Evolutionary conservation across 2,888 invertebrate genomes (phyloP).

Genomic region (Elaeidobius kamerunicus): DNA sequence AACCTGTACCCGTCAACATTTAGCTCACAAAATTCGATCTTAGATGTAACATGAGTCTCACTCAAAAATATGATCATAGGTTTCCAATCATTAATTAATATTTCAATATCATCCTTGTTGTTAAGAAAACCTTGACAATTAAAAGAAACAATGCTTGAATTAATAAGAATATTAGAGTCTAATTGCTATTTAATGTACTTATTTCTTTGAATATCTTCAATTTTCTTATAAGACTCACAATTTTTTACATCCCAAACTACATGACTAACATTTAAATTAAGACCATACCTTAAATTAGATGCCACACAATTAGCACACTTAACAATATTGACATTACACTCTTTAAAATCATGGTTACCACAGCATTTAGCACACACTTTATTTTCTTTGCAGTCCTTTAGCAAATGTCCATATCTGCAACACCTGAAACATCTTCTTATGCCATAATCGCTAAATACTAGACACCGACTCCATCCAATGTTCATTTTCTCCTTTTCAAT

Average conservation of each 20-base stretch:
- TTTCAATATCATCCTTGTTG: slow-evolving; percentile 12
- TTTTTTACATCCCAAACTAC: too few species aligned
- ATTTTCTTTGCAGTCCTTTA: slow-evolving; percentile 1
- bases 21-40: slow-evolving; percentile 10
- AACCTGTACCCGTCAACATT: slow-evolving; percentile 6
- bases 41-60: slow-evolving; percentile 9
- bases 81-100: slow-evolving; percentile 10
- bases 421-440: too few species aligned
- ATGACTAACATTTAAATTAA: not conserved
- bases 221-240: not conserved
- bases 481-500: slow-evolving; percentile 4
- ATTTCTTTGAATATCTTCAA: slow-evolving; percentile 1
- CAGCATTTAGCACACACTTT: too few species aligned
- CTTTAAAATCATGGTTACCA: too few species aligned
- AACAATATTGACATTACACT: not conserved
- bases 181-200: slow-evolving; percentile 11
- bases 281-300: not conserved
- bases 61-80: slow-evolving; percentile 7
- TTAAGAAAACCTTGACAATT: slow-evolving; percentile 12
- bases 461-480: slow-evolving; percentile 7
- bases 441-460: not conserved
- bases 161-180: slow-evolving; percentile 2
- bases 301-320: slow-evolving; percentile 6
- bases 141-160: slow-evolving; percentile 12
- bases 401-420: too few species aligned